Percentiles rank a stretch among this genome's conserved stretches.
phyloP scores from a whole-genome alignment of 2,888 invertebrate species.

The Zygaena filipendulae region DNA sequence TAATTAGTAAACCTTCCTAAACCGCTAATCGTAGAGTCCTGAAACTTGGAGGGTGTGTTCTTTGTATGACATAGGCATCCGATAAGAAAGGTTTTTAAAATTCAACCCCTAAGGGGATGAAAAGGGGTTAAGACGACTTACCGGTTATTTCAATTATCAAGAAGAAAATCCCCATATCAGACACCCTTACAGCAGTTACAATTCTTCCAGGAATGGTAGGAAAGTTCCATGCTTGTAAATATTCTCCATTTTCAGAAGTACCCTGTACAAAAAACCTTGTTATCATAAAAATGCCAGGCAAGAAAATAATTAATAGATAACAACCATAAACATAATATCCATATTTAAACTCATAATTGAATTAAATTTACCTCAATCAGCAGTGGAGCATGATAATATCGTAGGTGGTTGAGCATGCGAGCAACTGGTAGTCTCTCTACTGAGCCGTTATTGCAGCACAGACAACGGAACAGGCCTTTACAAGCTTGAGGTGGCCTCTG shows the following conservation, averaged over 20 bases:
- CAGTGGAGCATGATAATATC: conserved; percentile 50
- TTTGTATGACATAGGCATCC: too few relatives aligned
- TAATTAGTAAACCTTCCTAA: too few relatives aligned
- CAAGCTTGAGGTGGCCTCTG: conserved; percentile 36
- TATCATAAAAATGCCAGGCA: background rate
- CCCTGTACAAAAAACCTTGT: conserved; percentile 26
- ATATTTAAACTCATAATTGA: too few relatives aligned
- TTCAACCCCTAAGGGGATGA: too few relatives aligned
- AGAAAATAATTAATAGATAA: background rate
- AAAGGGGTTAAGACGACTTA: too few relatives aligned
- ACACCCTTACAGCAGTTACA: conserved; percentile 49
- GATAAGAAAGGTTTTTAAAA: too few relatives aligned
- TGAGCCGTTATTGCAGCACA: conserved; percentile 52
- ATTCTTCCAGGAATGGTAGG: conserved; percentile 45
- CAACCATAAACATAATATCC: background rate
- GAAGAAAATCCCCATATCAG: conserved; percentile 60
- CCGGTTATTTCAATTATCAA: conserved; percentile 49
- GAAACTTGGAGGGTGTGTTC: too few relatives aligned
- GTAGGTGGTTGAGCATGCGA: conserved; percentile 61
- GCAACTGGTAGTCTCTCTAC: conserved; percentile 40
- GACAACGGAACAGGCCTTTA: conserved; percentile 62
- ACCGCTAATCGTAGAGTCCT: too few relatives aligned
- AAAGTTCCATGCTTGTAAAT: conserved; percentile 59
- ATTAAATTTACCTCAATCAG: conserved; percentile 60
- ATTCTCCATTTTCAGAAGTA: conserved; percentile 50